Base-by-base conservation (phyloP, 2,797 vertebrate genomes). In the Sorex maritimensis region DNA sequence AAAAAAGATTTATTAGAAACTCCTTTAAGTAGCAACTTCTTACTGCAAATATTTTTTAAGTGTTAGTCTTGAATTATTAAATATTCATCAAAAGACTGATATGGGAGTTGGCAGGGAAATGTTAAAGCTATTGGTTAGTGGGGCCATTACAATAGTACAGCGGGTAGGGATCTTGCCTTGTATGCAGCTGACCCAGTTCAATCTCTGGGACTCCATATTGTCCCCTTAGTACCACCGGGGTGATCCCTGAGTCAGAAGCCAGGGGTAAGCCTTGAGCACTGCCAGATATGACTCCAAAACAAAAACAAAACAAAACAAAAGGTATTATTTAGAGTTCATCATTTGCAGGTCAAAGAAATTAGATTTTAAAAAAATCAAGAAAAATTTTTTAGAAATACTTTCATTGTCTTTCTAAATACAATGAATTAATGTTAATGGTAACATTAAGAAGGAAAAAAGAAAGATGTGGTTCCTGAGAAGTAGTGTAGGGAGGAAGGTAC, bases 11-110 rank as follows among this genome's bases (percentile, higher is more conserved):
- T 34, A 34, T 34, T 81, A 74, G 84, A 95, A 95, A 89, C 58
- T 84, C 81, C 49, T 91, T 88, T 91, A 96, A 94, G 81, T 94
- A 84, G 77, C 81, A 95, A 85, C 67, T 92, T 58, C 69, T 95
- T 92, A 95, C 65, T 92, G 79, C 82, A 95, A 90, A 86, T 92
- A 58, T 84, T 84, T 90, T 91, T 91, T 80, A 95, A 90, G 63
- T 92, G 71, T 95, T 90, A 90, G 72, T 75, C 79, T 95, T 82
- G 73, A 91, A 93, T 86, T n/a, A 93, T 87, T 88, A 93, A 95
- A 87, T 95, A 94, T 90, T 95, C 72, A 94, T 81, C 93, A 92
- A 94, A 95, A 93, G 90, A 41, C 61, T 55, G 17, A 94, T 79
- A 58, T 89, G 71, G 71, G 52, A 61, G 67, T 91, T 94, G 55